Evolutionary conservation across 2,113 vertebrate species (phyloP).

Genomic region (Sylvietta virens): DNA sequence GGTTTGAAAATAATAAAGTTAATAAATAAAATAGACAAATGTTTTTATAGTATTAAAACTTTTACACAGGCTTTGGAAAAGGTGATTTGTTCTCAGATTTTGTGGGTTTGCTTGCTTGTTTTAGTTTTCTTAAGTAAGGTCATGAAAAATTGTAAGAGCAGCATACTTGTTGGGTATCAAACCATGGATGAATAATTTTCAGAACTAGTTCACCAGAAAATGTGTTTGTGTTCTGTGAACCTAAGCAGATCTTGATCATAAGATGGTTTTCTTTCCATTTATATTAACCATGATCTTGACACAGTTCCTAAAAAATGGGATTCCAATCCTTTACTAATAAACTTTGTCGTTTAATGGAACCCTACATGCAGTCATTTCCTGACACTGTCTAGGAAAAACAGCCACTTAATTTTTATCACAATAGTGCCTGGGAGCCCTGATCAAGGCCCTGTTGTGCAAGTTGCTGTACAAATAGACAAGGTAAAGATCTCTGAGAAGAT

Average conservation of each 20-base stretch:
- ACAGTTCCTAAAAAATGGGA: neutral
- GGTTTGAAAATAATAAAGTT: neutral
- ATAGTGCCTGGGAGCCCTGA: neutral
- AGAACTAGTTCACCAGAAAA: neutral
- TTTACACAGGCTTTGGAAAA: neutral
- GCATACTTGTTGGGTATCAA: neutral
- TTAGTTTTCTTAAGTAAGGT: neutral
- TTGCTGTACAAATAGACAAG: neutral
- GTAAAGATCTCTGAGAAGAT: neutral
- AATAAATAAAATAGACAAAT: neutral
- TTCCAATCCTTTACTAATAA: neutral
- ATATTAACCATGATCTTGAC: neutral
- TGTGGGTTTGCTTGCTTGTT: neutral
- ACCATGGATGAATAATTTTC: neutral
- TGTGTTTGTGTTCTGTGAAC: neutral
- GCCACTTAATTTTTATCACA: neutral
- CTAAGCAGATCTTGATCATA: neutral
- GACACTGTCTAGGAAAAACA: neutral
- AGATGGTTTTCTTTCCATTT: neutral
- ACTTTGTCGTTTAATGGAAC: neutral
- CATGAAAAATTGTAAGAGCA: neutral
- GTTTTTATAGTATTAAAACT: neutral
- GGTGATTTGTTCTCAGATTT: neutral
- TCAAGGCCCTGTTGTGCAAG: neutral
- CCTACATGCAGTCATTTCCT: neutral